Evolutionary conservation across 2,113 vertebrate species (phyloP), one percentile per base, ranked within the genome.

Genomic region (Paramormyrops kingsleyae): DNA sequence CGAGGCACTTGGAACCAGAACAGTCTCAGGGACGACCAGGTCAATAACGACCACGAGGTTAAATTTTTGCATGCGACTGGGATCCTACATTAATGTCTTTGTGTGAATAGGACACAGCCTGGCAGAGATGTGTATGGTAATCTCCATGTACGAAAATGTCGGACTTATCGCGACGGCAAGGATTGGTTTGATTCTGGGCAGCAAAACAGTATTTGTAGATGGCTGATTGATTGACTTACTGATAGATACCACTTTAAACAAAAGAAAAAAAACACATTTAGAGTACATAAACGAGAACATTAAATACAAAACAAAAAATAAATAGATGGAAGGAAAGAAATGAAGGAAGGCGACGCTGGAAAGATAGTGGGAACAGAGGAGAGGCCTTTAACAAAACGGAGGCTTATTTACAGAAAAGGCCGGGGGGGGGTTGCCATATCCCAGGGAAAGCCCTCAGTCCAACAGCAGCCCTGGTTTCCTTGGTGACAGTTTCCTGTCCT

Each of bases 301-400:
- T 35, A 89, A 89, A 86, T 31, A 74, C 24, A 87, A 88, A 89
- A 44, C 44, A 13, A 89, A 80, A 17, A 27, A 90, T 89, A 35
- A 90, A 90, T 53, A 91, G 89, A 89, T 77, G 88, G 88, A 70
- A 84, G 39, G 47, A 66, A 66, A 85, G 70, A 47, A 46, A 13
- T 6, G 17, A 84, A 84, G 87, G 27, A 70, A 74, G 66, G 86
- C 44, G 56, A 88, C 84, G 85, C 87, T 90, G n/a, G 66, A 56
- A 62, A n/a, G 24, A 59, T 1, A 85, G 6, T 39, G 53, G 39
- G 53, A 66, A 35, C 35, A 50, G 88, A 91, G 89, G 56, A 84
- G 10, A 90, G 90, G 90, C 88, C 9, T 92, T 88, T 91, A 92
- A 89, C 95, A 96, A 96, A 92, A 84, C 59, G 7, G n/a, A 56